A percentile compares a stretch with the other conserved stretches of the same genome.
These are phyloP conservation scores for Globicephala melas DNA, from an alignment of 2,113 vertebrate species.

Conservation along the genomic window DNA sequence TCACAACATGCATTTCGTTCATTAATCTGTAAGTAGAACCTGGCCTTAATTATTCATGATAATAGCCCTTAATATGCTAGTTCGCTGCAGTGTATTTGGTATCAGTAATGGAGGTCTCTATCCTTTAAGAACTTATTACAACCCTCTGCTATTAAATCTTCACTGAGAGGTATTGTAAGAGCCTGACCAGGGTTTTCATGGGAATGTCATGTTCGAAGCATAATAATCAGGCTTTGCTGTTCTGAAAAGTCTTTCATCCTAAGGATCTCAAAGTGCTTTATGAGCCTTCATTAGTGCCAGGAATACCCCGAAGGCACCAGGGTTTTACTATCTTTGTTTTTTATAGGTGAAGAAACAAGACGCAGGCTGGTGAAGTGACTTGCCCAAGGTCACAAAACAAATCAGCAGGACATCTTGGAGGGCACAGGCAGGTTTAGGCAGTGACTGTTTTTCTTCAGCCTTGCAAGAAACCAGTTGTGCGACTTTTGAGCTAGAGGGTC, in stretches of 20 bases:
- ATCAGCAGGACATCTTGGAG: neutral
- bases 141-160: constrained; percentile 55
- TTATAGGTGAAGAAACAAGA: constrained; percentile 63
- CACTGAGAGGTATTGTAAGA: constrained; percentile 10
- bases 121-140: constrained; percentile 43
- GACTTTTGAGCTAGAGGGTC: neutral
- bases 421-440: constrained; percentile 1
- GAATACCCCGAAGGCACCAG: constrained; percentile 43
- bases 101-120: constrained; percentile 63
- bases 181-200: constrained; percentile 49
- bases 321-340: constrained; percentile 65
- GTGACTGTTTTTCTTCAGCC: neutral
- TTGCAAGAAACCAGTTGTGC: constrained; percentile 26
- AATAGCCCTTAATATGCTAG: constrained; percentile 67
- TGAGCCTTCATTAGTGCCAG: constrained; percentile 67
- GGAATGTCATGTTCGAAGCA: constrained; percentile 56
- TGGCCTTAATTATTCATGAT: constrained; percentile 75
- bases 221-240: constrained; percentile 56
- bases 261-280: constrained; percentile 71
- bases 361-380: constrained; percentile 45
- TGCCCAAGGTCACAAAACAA: constrained; percentile 65
- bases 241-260: constrained; percentile 71
- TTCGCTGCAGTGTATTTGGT: neutral
- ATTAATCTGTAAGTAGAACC: constrained; percentile 53
- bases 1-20: constrained; percentile 11